Percentiles rank a stretch among this genome's conserved stretches.
phyloP scores from a whole-genome alignment of 1,140 invertebrate species.

The Drosophila burlai region DNA sequence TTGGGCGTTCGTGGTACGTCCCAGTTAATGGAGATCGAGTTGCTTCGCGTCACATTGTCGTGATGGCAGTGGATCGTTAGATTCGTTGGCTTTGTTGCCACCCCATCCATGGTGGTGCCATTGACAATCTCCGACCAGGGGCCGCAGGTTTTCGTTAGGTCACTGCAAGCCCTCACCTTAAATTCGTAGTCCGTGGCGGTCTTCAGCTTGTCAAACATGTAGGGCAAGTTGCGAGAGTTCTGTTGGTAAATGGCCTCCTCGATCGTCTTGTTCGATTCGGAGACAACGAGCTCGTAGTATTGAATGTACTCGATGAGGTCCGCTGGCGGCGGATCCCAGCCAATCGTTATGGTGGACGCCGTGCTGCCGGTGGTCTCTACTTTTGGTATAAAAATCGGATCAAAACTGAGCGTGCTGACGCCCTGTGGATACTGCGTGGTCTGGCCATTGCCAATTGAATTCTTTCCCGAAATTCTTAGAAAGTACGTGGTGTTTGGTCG shows the following conservation, averaged over 20 bases:
- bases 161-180: constrained; percentile 91
- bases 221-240: constrained; percentile 88
- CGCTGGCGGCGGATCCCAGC: constrained; percentile 89
- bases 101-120: constrained; percentile 92
- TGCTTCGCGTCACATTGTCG: constrained; percentile 88
- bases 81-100: constrained; percentile 86
- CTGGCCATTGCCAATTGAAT: constrained; percentile 86
- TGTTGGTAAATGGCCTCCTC: constrained; percentile 88
- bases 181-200: constrained; percentile 92
- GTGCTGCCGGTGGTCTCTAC: constrained; percentile 92
- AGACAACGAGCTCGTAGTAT: constrained; percentile 90
- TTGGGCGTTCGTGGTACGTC: constrained; percentile 89
- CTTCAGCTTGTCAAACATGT: constrained; percentile 91
- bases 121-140: constrained; percentile 90
- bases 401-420: constrained; percentile 88
- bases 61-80: constrained; percentile 88
- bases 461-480: constrained; percentile 86
- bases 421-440: constrained; percentile 86
- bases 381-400: constrained; percentile 92
- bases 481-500: constrained; percentile 88
- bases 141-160: constrained; percentile 91
- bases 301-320: constrained; percentile 90
- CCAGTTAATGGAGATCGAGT: constrained; percentile 90
- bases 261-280: constrained; percentile 86
- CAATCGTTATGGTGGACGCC: constrained; percentile 91